Conservation (phyloP, 2,113 vertebrate genomes). For the Cyprinodon tularosa region DNA sequence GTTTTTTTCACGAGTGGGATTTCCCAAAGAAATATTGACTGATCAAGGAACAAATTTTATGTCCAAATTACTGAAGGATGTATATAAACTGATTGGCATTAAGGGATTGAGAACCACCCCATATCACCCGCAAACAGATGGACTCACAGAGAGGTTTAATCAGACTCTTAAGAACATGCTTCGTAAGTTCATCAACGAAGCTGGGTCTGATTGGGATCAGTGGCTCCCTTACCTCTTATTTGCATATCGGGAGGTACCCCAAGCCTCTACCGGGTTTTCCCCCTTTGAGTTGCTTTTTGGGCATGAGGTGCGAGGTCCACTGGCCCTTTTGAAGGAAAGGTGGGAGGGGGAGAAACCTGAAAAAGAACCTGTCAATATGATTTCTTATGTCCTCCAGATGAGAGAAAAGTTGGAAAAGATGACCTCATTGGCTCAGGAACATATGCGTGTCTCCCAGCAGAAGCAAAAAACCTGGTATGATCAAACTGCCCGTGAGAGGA, state of each 20-base stretch:
- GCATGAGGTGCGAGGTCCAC: neutral
- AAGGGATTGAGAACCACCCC: too few relatives aligned
- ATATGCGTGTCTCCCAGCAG: neutral
- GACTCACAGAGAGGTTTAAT: too few relatives aligned
- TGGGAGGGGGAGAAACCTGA: slow-evolving; percentile 4
- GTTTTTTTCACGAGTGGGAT: neutral
- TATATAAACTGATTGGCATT: neutral
- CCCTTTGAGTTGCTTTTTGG: slow-evolving; percentile 9
- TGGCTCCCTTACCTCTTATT: slow-evolving; percentile 22
- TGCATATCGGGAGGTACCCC: slow-evolving; percentile 1
- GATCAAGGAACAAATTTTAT: neutral
- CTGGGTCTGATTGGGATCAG: neutral
- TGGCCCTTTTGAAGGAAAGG: neutral
- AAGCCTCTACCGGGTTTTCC: slow-evolving; percentile 2
- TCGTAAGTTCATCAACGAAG: too few relatives aligned
- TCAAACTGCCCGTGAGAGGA: neutral
- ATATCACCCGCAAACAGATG: too few relatives aligned
- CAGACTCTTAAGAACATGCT: too few relatives aligned
- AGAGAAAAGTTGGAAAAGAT: neutral
- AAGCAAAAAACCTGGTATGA: slow-evolving; percentile 5
- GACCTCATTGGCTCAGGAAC: neutral
- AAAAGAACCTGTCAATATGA: neutral
- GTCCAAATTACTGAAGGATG: neutral
- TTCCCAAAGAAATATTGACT: neutral
- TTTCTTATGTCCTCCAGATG: too few relatives aligned